Evolutionary conservation across 2,113 vertebrate genomes (phyloP), one percentile per base, ranked within the genome.

Genomic region (Onychostoma macrolepis): DNA sequence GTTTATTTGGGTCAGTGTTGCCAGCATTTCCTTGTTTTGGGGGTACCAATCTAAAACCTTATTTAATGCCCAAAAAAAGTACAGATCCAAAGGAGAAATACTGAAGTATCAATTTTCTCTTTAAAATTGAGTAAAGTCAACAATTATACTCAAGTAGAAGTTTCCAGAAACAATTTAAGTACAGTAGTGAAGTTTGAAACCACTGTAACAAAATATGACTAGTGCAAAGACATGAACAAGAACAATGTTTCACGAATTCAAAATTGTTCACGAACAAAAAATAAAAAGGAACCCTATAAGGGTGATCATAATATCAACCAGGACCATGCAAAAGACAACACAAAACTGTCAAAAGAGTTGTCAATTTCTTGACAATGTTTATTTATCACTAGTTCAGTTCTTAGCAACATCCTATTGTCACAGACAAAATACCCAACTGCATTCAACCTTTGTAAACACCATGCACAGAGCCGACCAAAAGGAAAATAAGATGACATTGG

Each of bases 331-430:
- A 58, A 36, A 33, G 8, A 67, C 2, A 67, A 0, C 50, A 50
- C 80, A 21, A 21, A 53, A 19, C 19, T 53, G 50, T 53, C 8
- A 48, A 69, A 69, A n/a, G 36, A 80, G 21, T 45, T 33, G 10
- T 79, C 4, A 36, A 33, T 41, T 38, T 69, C 5, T 28, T 69
- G 43, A 43, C 2, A 83, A 83, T 63, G 15, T 82, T 83, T 50
- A 71, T 83, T 83, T 19, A 81, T 81, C 79, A 83, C 9, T 69
- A 33, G 15, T 83, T 71, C 41, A 71, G 63, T 30, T 83, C 61
- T 63, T 43, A 61, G 9, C n/a, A 82, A 69, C 26, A 28, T 33
- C 43, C 26, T 33, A 50, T 71, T 24, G 65, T 83, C 63, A 83
- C 28, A 71, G 63, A 71, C 63, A 83, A 71, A 71, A 71, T 24